Percentiles rank a stretch among this genome's conserved stretches.
Evolutionary conservation across 2,797 vertebrate species (phyloP).

Genomic region (Lacerta bilineata): DNA sequence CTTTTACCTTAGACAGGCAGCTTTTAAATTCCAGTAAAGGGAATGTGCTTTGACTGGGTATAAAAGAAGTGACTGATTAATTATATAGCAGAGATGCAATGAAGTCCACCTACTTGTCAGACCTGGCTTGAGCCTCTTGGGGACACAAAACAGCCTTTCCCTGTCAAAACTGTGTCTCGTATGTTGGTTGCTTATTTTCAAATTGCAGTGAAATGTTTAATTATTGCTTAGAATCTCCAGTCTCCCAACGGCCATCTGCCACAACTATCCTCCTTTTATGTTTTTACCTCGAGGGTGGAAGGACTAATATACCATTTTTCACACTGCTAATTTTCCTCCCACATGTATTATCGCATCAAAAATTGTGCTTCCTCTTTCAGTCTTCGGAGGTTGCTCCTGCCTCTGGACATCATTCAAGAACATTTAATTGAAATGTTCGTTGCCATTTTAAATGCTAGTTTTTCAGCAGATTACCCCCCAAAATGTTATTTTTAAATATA

Average conservation of each 20-base stretch:
- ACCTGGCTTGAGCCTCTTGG: background rate
- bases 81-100: conserved; percentile 16
- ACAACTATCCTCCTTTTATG: background rate
- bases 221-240: conserved; percentile 29
- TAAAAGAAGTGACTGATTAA: conserved; percentile 40
- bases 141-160: conserved; percentile 3
- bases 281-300: conserved; percentile 34
- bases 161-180: conserved; percentile 11
- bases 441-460: conserved; percentile 30
- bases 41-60: conserved; percentile 30
- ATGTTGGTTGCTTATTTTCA: conserved; percentile 21
- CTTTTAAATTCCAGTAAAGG: conserved; percentile 37
- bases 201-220: conserved; percentile 26
- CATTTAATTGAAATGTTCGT: conserved; percentile 31
- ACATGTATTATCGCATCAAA: conserved; percentile 21
- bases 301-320: conserved; percentile 34
- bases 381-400: background rate
- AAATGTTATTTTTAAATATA: too few species aligned
- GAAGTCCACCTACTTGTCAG: conserved; percentile 14
- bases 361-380: conserved; percentile 7
- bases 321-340: conserved; percentile 16
- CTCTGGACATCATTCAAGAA: conserved; percentile 20
- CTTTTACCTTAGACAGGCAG: conserved; percentile 1
- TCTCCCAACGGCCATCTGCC: conserved; percentile 19
- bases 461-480: conserved; percentile 3